Percentiles rank a stretch among this genome's conserved stretches.
Evolutionary conservation across 2,113 vertebrate genomes (phyloP).

Genomic region (Abramis brama): DNA sequence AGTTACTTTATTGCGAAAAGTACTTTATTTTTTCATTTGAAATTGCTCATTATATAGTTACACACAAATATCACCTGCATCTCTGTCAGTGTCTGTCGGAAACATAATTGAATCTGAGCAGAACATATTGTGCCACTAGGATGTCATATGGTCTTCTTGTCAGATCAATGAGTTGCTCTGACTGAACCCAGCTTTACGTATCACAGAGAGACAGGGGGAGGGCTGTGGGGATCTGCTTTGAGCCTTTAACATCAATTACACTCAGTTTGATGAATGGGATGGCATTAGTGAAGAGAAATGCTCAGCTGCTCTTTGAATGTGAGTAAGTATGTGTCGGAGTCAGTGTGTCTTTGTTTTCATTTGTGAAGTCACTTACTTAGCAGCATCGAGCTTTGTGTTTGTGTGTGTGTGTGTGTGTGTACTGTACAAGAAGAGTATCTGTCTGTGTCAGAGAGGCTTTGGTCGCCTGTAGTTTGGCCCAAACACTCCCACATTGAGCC

Average conservation of each 20-base stretch:
- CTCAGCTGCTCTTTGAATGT: conserved; percentile 69
- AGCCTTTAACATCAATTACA: conserved; percentile 33
- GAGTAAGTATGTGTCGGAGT: conserved; percentile 56
- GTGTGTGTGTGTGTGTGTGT: conserved; percentile 41
- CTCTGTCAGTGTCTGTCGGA: neutral
- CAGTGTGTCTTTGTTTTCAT: conserved; percentile 42
- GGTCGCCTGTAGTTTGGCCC: neutral
- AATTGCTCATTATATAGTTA: neutral
- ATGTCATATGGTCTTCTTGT: conserved; percentile 17
- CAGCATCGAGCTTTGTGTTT: conserved; percentile 12
- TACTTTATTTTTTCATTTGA: neutral
- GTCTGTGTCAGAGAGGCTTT: conserved; percentile 54
- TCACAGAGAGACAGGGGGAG: conserved; percentile 66
- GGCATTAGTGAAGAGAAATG: conserved; percentile 41
- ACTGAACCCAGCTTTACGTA: conserved; percentile 13
- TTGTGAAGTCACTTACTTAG: conserved; percentile 32
- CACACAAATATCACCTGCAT: neutral
- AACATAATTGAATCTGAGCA: neutral
- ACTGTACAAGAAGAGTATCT: conserved; percentile 13
- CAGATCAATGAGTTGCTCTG: conserved; percentile 9
- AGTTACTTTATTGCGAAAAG: too few relatives aligned
- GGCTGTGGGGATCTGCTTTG: neutral
- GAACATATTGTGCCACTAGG: conserved; percentile 18
- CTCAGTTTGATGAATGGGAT: conserved; percentile 24
- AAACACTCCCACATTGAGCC: conserved; percentile 29